Evolutionary conservation across 2,888 invertebrate species (phyloP).

Genomic region (Julus scanicus): DNA sequence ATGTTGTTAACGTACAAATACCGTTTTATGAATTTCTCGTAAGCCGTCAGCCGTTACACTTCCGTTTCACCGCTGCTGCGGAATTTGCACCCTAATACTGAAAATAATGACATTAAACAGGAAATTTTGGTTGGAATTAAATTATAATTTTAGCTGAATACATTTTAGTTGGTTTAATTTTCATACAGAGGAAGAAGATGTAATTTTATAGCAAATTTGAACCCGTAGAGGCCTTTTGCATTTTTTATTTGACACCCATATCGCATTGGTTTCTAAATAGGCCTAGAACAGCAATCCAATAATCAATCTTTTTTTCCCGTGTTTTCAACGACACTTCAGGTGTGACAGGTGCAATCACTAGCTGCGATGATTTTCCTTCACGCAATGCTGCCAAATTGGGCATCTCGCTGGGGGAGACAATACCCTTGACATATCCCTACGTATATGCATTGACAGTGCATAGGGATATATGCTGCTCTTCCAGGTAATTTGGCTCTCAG

Average conservation of each 20-base stretch:
- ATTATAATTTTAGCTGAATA: too few species aligned
- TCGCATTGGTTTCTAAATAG: conserved; percentile 1
- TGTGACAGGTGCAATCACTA: conserved; percentile 33
- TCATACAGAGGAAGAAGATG: too few species aligned
- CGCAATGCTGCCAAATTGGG: conserved; percentile 26
- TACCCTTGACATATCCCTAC: conserved; percentile 7
- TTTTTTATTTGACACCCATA: not conserved
- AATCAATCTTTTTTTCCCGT: not conserved
- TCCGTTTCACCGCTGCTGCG: too few species aligned
- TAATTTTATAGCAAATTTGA: not conserved
- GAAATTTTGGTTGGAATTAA: too few species aligned
- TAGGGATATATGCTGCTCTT: not conserved
- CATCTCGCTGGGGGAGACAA: not conserved
- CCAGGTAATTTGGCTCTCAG: not conserved
- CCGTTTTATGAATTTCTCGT: too few species aligned
- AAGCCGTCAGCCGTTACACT: too few species aligned
- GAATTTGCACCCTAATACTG: too few species aligned
- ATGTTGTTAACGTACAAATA: too few species aligned
- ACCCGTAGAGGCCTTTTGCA: not conserved
- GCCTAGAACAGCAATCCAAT: not conserved
- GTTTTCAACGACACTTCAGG: conserved; percentile 20
- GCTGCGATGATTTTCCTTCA: conserved; percentile 22
- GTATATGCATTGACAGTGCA: not conserved
- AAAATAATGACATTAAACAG: too few species aligned
- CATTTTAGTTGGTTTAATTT: too few species aligned